Percentiles rank a stretch among this genome's conserved stretches.
Conservation (phyloP, 92 coral and sea anemone genomes). For the Isaurus tuberculatus region DNA sequence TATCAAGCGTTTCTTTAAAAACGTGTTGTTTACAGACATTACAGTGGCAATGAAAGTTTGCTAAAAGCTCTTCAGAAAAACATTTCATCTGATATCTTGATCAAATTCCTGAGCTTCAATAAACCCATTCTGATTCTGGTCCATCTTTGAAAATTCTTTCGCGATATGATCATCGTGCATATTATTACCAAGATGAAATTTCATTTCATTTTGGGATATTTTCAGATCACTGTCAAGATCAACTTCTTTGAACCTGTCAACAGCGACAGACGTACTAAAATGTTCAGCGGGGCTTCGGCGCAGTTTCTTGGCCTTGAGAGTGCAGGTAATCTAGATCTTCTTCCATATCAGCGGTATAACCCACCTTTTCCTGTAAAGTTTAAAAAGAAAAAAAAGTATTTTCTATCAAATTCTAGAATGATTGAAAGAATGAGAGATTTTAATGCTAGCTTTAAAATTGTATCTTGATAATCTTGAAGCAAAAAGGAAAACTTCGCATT, state of each 20-base stretch:
- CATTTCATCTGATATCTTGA: neutral
- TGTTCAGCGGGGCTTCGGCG: neutral
- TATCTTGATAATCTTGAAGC: no score
- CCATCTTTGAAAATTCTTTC: conserved; percentile 16
- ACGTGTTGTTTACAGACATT: no score
- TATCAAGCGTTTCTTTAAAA: no score
- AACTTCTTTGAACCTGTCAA: conserved; percentile 9
- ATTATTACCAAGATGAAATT: conserved; percentile 16
- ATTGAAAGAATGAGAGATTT: no score
- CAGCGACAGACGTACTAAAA: neutral
- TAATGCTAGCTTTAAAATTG: no score
- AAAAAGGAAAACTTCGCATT: no score
- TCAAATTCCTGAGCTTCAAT: conserved; percentile 39
- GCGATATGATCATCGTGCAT: conserved; percentile 22
- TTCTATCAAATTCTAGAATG: no score
- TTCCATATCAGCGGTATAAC: neutral
- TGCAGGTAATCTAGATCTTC: neutral
- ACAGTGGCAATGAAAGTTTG: neutral
- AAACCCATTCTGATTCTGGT: conserved; percentile 23
- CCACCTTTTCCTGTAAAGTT: neutral
- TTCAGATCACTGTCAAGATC: conserved; percentile 18
- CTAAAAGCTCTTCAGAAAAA: neutral
- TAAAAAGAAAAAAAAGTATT: neutral
- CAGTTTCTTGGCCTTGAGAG: neutral
- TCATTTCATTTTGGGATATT: conserved; percentile 43